phyloP scores from a whole-genome alignment of 35 echinoderm and acorn worm species.

The Antedon bifida region DNA sequence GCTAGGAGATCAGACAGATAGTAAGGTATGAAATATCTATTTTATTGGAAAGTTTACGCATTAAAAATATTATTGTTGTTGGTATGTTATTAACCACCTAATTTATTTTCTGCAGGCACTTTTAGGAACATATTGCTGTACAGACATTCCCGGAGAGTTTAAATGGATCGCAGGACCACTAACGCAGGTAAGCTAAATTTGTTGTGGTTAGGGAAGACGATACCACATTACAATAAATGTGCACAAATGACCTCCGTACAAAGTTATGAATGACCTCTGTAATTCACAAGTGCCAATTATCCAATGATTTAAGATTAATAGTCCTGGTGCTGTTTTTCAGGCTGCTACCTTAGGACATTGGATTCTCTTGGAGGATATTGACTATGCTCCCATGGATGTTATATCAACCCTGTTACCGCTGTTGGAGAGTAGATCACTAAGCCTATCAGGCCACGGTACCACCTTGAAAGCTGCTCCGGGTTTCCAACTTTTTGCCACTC shows the following conservation, averaged over 20 bases:
- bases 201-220: no score
- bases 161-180: slow-evolving; percentile 82
- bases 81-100: not conserved
- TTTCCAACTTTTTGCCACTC: slow-evolving; percentile 93
- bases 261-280: no score
- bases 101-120: slow-evolving; percentile 36
- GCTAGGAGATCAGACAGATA: slow-evolving; percentile 90
- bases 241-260: no score
- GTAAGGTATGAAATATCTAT: slow-evolving; percentile 60
- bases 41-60: not conserved
- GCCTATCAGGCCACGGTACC: slow-evolving; percentile 71
- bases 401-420: slow-evolving; percentile 80
- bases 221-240: no score
- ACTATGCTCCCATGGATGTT: slow-evolving; percentile 99
- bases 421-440: slow-evolving; percentile 54
- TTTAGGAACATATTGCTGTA: slow-evolving; percentile 81
- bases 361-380: slow-evolving; percentile 94
- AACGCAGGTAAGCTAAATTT: slow-evolving; percentile 74
- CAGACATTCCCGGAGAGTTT: slow-evolving; percentile 95
- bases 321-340: slow-evolving; percentile 18
- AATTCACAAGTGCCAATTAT: no score
- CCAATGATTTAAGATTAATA: not conserved
- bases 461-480: slow-evolving; percentile 75
- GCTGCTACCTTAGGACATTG: slow-evolving; percentile 68
- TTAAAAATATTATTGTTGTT: not conserved